Evolutionary conservation across 1,140 invertebrate species (phyloP).

Genomic region (Ectropis grisescens): DNA sequence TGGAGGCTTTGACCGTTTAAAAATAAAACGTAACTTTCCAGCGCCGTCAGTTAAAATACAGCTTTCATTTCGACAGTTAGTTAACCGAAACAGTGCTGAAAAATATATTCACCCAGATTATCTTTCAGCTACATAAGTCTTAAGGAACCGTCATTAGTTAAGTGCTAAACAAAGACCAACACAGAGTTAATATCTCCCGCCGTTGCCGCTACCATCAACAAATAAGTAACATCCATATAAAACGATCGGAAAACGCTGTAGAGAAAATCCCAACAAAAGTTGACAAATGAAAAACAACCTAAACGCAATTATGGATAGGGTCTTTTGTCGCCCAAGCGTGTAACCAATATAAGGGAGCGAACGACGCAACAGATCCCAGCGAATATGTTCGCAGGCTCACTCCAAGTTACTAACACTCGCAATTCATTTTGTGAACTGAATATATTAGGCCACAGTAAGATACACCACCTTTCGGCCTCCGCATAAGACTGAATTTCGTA

Average conservation of each 20-base stretch:
- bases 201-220: constrained; percentile 30
- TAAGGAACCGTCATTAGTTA: constrained; percentile 7
- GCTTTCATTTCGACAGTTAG: too few species aligned
- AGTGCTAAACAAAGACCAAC: constrained; percentile 11
- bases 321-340: constrained; percentile 26
- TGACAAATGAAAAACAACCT: constrained; percentile 31
- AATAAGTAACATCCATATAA: constrained; percentile 41
- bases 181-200: constrained; percentile 19
- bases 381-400: constrained; percentile 66
- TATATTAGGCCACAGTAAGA: constrained; percentile 49
- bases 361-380: constrained; percentile 56
- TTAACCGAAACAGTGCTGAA: too few species aligned
- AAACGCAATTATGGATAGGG: constrained; percentile 33
- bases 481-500: constrained; percentile 34
- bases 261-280: constrained; percentile 21
- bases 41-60: too few species aligned
- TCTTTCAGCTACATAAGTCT: constrained; percentile 1
- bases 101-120: too few species aligned
- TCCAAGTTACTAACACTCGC: constrained; percentile 65
- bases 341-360: constrained; percentile 52
- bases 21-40: too few species aligned
- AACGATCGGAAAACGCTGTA: constrained; percentile 28
- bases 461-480: constrained; percentile 29
- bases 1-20: too few species aligned
- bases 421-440: constrained; percentile 68